These are phyloP conservation scores for Lamellibrachia satsuma DNA, from an alignment of 2,888 invertebrate species.

Conservation along the genomic window DNA sequence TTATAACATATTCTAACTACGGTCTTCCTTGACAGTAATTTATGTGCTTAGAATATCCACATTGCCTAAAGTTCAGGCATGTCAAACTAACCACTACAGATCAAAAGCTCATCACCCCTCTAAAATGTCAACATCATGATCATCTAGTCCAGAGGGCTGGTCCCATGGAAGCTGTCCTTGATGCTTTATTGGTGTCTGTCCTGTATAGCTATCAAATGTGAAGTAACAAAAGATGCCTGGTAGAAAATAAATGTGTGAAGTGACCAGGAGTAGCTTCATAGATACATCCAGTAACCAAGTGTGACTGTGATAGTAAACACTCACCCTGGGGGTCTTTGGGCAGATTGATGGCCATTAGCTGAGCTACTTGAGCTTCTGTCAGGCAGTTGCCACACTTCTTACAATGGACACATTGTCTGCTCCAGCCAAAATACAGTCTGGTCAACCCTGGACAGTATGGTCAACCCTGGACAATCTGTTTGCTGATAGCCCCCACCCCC, in stretches of 20 bases:
- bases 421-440: not conserved
- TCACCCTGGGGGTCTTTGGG: not conserved
- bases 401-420: not conserved
- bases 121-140: too few relatives aligned
- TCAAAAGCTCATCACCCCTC: not conserved
- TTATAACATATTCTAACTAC: not conserved
- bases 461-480: not conserved
- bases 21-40: not conserved
- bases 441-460: not conserved
- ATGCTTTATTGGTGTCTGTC: too few relatives aligned
- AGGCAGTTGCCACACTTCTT: not conserved
- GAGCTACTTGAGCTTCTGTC: not conserved
- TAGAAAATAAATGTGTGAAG: too few relatives aligned
- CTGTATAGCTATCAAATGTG: too few relatives aligned
- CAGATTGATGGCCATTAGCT: slow-evolving; percentile 1
- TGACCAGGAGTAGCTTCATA: too few relatives aligned
- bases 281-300: not conserved
- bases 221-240: too few relatives aligned
- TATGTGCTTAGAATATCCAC: not conserved
- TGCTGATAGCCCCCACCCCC: not conserved
- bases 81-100: not conserved
- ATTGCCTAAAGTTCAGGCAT: not conserved
- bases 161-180: too few relatives aligned
- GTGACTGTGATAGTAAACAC: not conserved
- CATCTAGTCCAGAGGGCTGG: too few relatives aligned